These are phyloP conservation scores for Varroa destructor DNA, from an alignment of 1,140 invertebrate genomes.

Conservation along the genomic window DNA sequence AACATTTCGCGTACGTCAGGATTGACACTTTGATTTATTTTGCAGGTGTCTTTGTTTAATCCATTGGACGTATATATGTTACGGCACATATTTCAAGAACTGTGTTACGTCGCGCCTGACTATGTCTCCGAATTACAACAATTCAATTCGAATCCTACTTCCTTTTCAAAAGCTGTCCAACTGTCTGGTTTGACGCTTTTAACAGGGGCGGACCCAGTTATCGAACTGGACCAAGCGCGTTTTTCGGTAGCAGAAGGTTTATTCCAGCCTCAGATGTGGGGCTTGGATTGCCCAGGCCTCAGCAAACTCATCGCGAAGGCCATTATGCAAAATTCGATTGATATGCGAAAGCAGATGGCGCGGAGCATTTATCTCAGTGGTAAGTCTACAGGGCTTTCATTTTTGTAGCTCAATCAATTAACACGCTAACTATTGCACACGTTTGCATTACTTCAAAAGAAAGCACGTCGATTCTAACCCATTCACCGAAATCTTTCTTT, in stretches of 20 bases:
- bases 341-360: constrained; percentile 46
- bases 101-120: constrained; percentile 46
- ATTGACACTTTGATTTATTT: too few species aligned
- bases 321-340: constrained; percentile 48
- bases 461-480: background rate
- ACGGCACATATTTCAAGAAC: constrained; percentile 39
- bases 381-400: background rate
- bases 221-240: constrained; percentile 39
- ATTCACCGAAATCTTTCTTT: background rate
- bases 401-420: too few species aligned
- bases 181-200: constrained; percentile 32
- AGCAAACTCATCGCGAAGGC: constrained; percentile 49
- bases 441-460: too few species aligned
- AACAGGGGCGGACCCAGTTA: constrained; percentile 1
- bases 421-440: too few species aligned
- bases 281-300: constrained; percentile 48
- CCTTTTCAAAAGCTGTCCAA: constrained; percentile 39
- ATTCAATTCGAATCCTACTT: constrained; percentile 39
- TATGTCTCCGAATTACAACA: constrained; percentile 42
- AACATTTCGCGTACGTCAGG: too few species aligned
- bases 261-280: constrained; percentile 51
- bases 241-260: constrained; percentile 51
- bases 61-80: constrained; percentile 31
- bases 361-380: constrained; percentile 43
- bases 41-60: constrained; percentile 23